These are phyloP conservation scores for Uropsilus gracilis DNA, from an alignment of 2,113 vertebrate species.

Conservation along the genomic window DNA sequence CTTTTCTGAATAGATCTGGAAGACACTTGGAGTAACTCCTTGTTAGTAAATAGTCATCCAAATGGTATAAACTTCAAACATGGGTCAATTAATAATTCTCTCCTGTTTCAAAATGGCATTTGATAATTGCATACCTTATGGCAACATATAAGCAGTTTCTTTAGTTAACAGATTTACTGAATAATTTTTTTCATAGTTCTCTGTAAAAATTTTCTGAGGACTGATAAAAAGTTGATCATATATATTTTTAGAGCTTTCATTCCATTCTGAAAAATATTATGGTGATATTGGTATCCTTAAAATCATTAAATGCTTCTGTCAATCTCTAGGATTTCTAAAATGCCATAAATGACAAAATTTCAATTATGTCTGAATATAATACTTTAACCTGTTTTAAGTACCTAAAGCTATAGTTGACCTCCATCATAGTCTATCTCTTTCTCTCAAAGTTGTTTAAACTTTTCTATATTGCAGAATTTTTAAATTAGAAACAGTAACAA, in stretches of 20 bases:
- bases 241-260: not conserved
- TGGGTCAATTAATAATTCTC: not conserved
- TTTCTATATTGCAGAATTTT: not conserved
- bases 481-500: not conserved
- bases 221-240: not conserved
- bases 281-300: not conserved
- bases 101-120: not conserved
- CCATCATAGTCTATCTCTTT: not conserved
- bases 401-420: not conserved
- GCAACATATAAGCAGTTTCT: not conserved
- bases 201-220: not conserved
- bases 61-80: not conserved
- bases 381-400: not conserved
- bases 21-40: not conserved
- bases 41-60: not conserved
- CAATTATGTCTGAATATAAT: not conserved
- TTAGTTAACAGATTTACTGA: not conserved
- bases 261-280: not conserved
- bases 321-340: not conserved
- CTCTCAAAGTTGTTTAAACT: not conserved
- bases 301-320: not conserved
- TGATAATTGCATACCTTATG: not conserved
- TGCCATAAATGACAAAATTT: not conserved
- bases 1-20: not conserved
- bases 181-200: not conserved